These are phyloP conservation scores for Diachrysia chrysitis DNA, from an alignment of 2,888 invertebrate species.

Conservation along the genomic window DNA sequence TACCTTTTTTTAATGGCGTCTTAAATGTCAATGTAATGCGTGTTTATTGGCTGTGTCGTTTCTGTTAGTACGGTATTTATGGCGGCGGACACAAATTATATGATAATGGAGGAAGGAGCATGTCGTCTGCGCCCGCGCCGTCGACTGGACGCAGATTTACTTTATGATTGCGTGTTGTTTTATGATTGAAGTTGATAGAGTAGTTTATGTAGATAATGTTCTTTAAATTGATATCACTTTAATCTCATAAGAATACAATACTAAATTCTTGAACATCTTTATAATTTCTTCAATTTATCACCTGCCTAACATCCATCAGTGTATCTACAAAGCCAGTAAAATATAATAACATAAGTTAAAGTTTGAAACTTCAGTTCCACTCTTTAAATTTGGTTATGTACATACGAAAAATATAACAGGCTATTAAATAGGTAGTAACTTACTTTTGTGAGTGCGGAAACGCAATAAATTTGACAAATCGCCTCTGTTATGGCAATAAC, in stretches of 20 bases:
- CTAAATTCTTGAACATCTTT: background rate
- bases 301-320: background rate
- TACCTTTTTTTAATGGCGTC: conserved; percentile 25
- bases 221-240: background rate
- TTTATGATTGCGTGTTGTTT: conserved; percentile 51
- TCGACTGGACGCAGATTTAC: conserved; percentile 54
- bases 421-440: conserved; percentile 68
- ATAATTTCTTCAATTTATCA: background rate
- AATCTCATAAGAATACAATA: background rate
- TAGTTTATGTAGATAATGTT: conserved; percentile 28
- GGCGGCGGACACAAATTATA: conserved; percentile 50
- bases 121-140: conserved; percentile 52
- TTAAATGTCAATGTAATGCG: conserved; percentile 27
- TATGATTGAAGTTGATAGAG: conserved; percentile 26
- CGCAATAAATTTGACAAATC: conserved; percentile 73
- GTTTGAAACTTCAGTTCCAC: conserved; percentile 2
- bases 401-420: conserved; percentile 58
- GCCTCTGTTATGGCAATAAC: conserved; percentile 71
- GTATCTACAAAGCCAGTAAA: background rate
- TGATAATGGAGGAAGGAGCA: conserved; percentile 69
- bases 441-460: conserved; percentile 62
- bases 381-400: conserved; percentile 54
- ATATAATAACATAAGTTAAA: background rate
- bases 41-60: conserved; percentile 40
- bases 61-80: conserved; percentile 46